Evolutionary conservation across 2,113 vertebrate genomes (phyloP).

Genomic region (Pheucticus melanocephalus): DNA sequence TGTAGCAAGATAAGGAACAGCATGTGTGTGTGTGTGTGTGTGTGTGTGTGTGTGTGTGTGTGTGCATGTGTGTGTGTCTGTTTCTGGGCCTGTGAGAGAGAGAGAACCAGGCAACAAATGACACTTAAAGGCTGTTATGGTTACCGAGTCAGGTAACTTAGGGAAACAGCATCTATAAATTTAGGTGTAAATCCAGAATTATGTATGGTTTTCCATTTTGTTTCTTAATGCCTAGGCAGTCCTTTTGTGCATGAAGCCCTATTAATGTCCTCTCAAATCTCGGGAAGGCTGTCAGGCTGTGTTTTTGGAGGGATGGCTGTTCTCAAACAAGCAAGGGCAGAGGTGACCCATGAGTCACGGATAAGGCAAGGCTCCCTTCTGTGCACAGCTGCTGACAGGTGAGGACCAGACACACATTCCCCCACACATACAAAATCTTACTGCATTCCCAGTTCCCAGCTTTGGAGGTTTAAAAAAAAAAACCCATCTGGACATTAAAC

Average conservation of each 20-base stretch:
- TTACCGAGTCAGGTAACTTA: neutral
- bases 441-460: neutral
- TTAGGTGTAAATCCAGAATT: neutral
- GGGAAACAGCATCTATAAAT: neutral
- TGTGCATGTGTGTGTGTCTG: neutral
- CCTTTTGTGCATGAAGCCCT: neutral
- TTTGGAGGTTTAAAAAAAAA: neutral
- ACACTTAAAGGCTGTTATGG: neutral
- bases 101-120: neutral
- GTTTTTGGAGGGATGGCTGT: neutral
- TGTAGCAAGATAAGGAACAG: neutral
- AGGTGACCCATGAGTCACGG: neutral
- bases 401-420: neutral
- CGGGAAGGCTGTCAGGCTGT: neutral
- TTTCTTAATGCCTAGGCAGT: neutral
- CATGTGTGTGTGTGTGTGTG: neutral
- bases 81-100: neutral
- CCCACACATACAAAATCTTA: neutral
- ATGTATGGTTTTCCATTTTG: neutral
- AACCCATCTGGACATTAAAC: neutral
- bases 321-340: neutral
- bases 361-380: neutral
- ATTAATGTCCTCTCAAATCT: neutral
- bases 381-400: neutral
- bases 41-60: neutral